phyloP scores from a whole-genome alignment of 2,113 vertebrate genomes.

The Menidia beryllina region DNA sequence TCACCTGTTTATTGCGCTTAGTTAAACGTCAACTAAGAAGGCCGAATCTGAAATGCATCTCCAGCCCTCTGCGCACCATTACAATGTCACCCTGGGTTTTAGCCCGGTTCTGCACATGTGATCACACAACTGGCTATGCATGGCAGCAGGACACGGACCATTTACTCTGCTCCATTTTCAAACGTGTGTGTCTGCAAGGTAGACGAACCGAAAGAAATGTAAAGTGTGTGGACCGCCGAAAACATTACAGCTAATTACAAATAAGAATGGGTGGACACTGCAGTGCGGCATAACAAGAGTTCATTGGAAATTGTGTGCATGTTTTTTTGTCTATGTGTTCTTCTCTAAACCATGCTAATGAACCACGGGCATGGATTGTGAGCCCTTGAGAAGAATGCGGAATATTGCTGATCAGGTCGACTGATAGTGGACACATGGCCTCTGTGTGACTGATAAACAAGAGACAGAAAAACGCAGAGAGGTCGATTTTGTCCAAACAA shows the following conservation, averaged over 20 bases:
- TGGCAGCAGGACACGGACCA: slow-evolving; percentile 60
- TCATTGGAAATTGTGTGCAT: slow-evolving; percentile 1
- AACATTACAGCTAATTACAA: slow-evolving; percentile 33
- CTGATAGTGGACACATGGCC: slow-evolving; percentile 37
- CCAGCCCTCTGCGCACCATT: slow-evolving; percentile 35
- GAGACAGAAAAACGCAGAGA: slow-evolving; percentile 25
- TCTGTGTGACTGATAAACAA: slow-evolving; percentile 49
- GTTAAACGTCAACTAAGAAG: slow-evolving; percentile 69
- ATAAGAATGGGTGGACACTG: slow-evolving; percentile 43
- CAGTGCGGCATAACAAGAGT: slow-evolving; percentile 12
- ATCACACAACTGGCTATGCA: slow-evolving; percentile 61
- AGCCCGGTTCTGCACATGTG: slow-evolving; percentile 54
- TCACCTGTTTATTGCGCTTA: slow-evolving; percentile 21
- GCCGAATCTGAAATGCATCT: slow-evolving; percentile 52
- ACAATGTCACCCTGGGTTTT: slow-evolving; percentile 74
- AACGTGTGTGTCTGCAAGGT: slow-evolving; percentile 4
- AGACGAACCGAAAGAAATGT: neutral
- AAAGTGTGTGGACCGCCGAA: slow-evolving; percentile 17
- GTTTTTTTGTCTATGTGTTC: slow-evolving; percentile 12
- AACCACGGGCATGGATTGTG: slow-evolving; percentile 63
- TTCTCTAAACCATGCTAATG: slow-evolving; percentile 14
- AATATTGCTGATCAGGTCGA: slow-evolving; percentile 53
- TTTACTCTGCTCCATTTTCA: slow-evolving; percentile 59
- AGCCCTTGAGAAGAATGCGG: slow-evolving; percentile 65
- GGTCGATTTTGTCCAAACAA: slow-evolving; percentile 22